Evolutionary conservation across 1,140 invertebrate species (phyloP).

Genomic region (Pogonognathellus flavescens): DNA sequence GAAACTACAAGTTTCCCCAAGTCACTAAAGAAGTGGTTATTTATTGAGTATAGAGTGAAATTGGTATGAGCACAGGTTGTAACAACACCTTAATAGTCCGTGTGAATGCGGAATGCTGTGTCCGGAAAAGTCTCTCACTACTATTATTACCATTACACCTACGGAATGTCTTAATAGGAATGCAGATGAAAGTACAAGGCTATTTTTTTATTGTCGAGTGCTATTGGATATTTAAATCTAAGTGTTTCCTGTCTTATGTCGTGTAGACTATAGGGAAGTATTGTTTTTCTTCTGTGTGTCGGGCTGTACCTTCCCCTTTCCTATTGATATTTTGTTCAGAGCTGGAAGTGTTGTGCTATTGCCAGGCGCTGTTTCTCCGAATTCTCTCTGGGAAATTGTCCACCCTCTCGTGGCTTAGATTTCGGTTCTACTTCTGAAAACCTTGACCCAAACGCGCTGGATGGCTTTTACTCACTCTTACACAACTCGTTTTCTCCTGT

Average conservation of each 20-base stretch:
- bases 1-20: too few relatives aligned
- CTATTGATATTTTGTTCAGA: slow-evolving; percentile 22
- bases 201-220: neutral
- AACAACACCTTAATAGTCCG: too few relatives aligned
- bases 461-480: slow-evolving; percentile 36
- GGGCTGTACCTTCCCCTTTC: neutral
- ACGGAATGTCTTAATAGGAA: slow-evolving; percentile 24
- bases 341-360: neutral
- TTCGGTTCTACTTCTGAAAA: neutral
- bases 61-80: too few relatives aligned
- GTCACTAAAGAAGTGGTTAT: too few relatives aligned
- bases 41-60: too few relatives aligned
- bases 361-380: slow-evolving; percentile 28
- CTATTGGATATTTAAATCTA: too few relatives aligned
- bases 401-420: slow-evolving; percentile 17
- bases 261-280: neutral
- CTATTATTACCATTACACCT: slow-evolving; percentile 19
- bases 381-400: neutral
- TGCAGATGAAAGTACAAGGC: slow-evolving; percentile 29
- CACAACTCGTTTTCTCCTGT: neutral
- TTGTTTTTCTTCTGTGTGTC: neutral
- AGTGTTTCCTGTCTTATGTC: neutral
- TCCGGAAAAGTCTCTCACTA: neutral
- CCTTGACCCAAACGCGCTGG: slow-evolving; percentile 29
- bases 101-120: too few relatives aligned